A percentile compares a stretch with the other conserved stretches of the same genome.
Conservation (phyloP, 2,113 vertebrate genomes). For the Otocyon megalotis region DNA sequence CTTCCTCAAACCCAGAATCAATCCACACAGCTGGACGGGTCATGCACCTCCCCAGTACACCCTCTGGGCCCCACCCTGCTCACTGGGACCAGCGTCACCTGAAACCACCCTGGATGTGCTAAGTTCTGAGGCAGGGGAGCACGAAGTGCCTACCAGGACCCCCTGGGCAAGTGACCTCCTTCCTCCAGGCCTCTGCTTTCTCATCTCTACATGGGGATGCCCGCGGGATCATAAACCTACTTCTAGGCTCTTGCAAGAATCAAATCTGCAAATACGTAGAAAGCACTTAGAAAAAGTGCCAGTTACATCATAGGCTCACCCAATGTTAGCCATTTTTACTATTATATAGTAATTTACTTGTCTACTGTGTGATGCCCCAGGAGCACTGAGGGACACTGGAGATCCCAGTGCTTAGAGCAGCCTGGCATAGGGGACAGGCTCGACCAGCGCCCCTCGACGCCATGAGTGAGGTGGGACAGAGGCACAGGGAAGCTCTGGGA, state of each 20-base stretch:
- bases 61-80: fast-evolving
- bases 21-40: fast-evolving
- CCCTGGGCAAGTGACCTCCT: not conserved
- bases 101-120: fast-evolving
- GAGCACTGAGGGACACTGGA: fast-evolving
- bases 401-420: not conserved
- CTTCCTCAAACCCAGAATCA: not conserved
- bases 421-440: not conserved
- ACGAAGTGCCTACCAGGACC: not conserved
- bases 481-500: not conserved
- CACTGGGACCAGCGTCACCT: not conserved
- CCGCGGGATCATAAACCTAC: fast-evolving
- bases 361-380: not conserved
- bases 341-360: fast-evolving
- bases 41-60: not conserved
- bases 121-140: not conserved
- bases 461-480: not conserved
- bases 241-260: not conserved
- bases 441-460: not conserved
- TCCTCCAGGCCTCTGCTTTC: too few species aligned
- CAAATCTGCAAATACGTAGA: not conserved
- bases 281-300: not conserved
- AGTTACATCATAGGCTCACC: too few species aligned
- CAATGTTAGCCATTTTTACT: too few species aligned
- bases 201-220: not conserved